These are phyloP conservation scores for Cranoglanis bouderius DNA, from an alignment of 2,113 vertebrate genomes.

Conservation along the genomic window DNA sequence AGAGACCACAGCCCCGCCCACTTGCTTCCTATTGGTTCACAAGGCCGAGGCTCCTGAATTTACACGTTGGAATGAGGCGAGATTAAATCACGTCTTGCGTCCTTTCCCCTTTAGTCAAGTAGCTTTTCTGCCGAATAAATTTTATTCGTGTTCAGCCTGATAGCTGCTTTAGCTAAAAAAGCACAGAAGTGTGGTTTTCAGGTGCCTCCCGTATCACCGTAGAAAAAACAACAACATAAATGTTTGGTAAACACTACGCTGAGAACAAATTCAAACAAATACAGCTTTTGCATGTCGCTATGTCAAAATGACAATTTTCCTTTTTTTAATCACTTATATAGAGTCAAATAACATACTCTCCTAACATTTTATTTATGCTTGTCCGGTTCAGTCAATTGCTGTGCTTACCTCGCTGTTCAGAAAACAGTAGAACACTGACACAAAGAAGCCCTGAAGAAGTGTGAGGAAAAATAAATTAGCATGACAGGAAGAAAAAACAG, in stretches of 20 bases:
- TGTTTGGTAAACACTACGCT: no score
- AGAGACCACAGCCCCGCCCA: no score
- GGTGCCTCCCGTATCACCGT: no score
- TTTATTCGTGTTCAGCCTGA: no score
- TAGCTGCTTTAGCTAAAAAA: no score
- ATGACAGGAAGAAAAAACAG: not conserved
- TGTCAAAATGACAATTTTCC: not conserved
- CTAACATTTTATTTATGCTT: not conserved
- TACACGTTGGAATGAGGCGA: not conserved
- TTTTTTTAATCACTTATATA: not conserved
- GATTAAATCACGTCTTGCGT: not conserved
- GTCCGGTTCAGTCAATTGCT: no score
- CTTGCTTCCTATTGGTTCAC: not conserved
- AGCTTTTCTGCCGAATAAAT: no score
- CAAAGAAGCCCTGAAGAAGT: slow-evolving; percentile 51
- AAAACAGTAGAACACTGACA: slow-evolving; percentile 58
- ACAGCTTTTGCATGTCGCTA: no score
- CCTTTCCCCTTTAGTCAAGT: no score
- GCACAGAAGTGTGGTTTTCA: no score
- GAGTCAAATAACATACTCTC: not conserved
- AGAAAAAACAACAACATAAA: no score
- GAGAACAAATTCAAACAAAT: no score
- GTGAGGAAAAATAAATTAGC: not conserved
- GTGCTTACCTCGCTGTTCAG: slow-evolving; percentile 55
- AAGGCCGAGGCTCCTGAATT: not conserved